These are phyloP conservation scores for Metopia argyrocephala DNA, from an alignment of 2,888 invertebrate genomes.

Conservation along the genomic window DNA sequence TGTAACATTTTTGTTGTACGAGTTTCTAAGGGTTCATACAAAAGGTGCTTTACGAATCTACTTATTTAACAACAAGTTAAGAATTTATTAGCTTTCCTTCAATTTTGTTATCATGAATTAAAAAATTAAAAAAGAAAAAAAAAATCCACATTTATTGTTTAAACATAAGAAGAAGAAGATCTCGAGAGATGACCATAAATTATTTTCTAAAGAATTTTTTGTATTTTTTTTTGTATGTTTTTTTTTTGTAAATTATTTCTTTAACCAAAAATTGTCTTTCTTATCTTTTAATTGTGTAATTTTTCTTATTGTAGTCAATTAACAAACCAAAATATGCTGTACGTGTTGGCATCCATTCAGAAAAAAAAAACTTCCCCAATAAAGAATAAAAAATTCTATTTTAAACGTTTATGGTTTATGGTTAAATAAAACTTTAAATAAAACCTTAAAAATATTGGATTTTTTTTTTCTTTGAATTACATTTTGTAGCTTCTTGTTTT, in stretches of 20 bases:
- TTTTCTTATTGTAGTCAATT: conserved; percentile 65
- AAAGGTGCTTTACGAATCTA: conserved; percentile 62
- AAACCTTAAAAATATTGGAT: conserved; percentile 23
- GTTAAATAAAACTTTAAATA: conserved; percentile 10
- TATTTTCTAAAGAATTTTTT: conserved; percentile 53
- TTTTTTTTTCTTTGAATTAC: conserved; percentile 13
- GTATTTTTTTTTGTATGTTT: background rate
- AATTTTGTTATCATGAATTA: background rate
- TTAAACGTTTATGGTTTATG: conserved; percentile 49
- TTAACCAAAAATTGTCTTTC: conserved; percentile 33
- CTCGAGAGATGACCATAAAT: conserved; percentile 61
- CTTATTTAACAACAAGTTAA: conserved; percentile 35
- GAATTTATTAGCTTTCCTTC: conserved; percentile 59
- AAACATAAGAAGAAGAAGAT: conserved; percentile 44
- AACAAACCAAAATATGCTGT: conserved; percentile 64
- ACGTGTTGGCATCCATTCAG: conserved; percentile 58
- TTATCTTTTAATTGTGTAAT: conserved; percentile 65
- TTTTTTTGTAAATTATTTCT: no score
- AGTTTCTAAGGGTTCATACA: no score
- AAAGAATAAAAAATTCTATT: background rate
- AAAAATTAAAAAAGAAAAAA: background rate
- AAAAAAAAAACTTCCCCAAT: background rate
- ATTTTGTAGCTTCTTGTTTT: conserved; percentile 54
- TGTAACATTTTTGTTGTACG: background rate
- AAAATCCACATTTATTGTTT: background rate